Base-by-base conservation (phyloP, 2,888 invertebrate genomes). In the Cataglyphis rosenhaueri region DNA sequence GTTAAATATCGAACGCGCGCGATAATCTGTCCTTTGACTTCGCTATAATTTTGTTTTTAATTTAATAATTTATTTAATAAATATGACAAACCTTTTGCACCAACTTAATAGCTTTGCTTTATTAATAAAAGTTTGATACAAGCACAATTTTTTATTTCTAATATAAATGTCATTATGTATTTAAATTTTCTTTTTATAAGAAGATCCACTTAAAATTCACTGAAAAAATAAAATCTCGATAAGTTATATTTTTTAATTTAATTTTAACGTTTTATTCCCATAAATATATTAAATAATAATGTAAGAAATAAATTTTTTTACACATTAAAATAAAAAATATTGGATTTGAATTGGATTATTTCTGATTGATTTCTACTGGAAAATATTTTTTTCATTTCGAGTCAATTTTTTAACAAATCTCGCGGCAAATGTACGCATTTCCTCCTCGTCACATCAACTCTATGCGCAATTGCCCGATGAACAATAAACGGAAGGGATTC, bases 401-500 rank as follows among this genome's bases (percentile, higher is more conserved):
- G 29, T 15, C 3, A 32, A 35, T 18, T 70, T 78, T 70, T 59
- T 61, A 70, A 61, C 44, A 10, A 59, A 68, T 32, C 32, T 18
- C n/a, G 44, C 65, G 8, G 5, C 65, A 57, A 44, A 59, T 3
- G 12, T 10, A 6, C 25, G 65, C 59, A 76, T 65, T 65, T 12
- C 35, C 65, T 41, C 41, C 29, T 55, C 29, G 38, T 74, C 6
- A 48, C 44, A 15, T 65, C 65, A 48, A 38, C 38, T 76, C 66
- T 41, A 38, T 32, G 57, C 41, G 57, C 57, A 70, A 79, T 79
- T 79, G 78, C 5, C 25, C 78, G 71, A 44, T 25, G 6, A 35
- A 35, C 35, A 0, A 35, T 41, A 78, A 78, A 21, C 78, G 59
- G 29, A n/a, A 25, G 52, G 52, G 38, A 41, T 41, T 9, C 68